Base-by-base conservation (phyloP, 2,797 vertebrate genomes). In the Tinamus major region DNA sequence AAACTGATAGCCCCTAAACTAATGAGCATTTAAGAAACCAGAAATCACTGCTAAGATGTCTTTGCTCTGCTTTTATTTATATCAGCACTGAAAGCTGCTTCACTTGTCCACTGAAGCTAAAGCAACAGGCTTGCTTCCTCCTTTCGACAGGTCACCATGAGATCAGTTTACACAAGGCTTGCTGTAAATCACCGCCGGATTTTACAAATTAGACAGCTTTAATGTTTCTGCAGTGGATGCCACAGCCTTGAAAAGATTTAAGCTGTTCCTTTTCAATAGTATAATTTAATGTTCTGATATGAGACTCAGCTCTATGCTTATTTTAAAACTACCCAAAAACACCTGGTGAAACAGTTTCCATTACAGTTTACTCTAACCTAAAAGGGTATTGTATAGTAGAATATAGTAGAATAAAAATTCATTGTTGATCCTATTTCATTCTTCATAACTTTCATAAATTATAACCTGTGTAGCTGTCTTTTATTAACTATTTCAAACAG, bases 121-220 rank as follows among this genome's bases (percentile, higher is more conserved):
- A 96, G 95, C 93, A 92, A 97, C 87, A 80, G 90, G 79, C 49
- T 71, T 84, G 79, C 46, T 71, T 84, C 77, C 59, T 79, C 31
- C 83, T 92, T 96, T 95, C 86, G 93, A 85, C 83, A 93, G 88
- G 96, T 95, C 92, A 95, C 39, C 51, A 48, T 26, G 67, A 87
- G 59, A 96, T 91, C 2, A 16, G 88, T 93, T 96, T 96, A 96
- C 82, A 91, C 76, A 95, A 92, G 89, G 63, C 79, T 81, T 49
- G 53, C n/a, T 86, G 83, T 93, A 97, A 95, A 93, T 90, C n/a
- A 71, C 37, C 69, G 81, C 33, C 37, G 64, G 39, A 62, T 87
- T 79, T 86, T 61, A 62, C 24, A 79, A 49, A 71, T 49, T 33
- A 10, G n/a, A 51, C 27, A 51, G 23, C 6, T 59, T 85, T 76